phyloP scores from a whole-genome alignment of 2,113 vertebrate genomes.

The Colius striatus region DNA sequence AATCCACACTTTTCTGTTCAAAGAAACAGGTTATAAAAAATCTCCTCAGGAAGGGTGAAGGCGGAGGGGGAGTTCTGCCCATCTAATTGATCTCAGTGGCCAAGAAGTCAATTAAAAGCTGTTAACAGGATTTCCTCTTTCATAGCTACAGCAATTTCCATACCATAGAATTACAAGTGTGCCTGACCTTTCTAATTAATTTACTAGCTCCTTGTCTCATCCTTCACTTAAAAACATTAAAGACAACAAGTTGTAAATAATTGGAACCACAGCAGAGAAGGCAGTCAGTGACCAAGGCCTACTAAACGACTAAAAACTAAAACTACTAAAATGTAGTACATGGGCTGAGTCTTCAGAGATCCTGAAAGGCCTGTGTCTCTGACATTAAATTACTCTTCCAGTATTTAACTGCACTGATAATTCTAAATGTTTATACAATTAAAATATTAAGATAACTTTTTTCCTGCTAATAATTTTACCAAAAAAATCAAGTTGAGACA shows the following conservation, averaged over 20 bases:
- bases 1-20: background rate
- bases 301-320: no score
- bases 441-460: background rate
- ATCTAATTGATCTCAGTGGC: background rate
- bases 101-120: background rate
- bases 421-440: background rate
- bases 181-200: background rate
- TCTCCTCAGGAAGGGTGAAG: background rate
- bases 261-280: background rate
- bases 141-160: background rate
- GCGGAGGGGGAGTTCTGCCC: background rate
- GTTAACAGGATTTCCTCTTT: background rate
- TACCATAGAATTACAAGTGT: background rate
- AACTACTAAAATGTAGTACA: background rate
- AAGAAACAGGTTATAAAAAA: background rate
- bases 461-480: background rate
- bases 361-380: background rate
- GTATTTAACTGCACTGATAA: background rate
- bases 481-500: background rate
- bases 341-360: background rate
- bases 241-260: background rate
- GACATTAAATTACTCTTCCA: no score
- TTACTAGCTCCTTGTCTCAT: background rate
- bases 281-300: background rate
- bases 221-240: background rate